Conservation (phyloP, 2,113 vertebrate genomes). For the Menidia beryllina region DNA sequence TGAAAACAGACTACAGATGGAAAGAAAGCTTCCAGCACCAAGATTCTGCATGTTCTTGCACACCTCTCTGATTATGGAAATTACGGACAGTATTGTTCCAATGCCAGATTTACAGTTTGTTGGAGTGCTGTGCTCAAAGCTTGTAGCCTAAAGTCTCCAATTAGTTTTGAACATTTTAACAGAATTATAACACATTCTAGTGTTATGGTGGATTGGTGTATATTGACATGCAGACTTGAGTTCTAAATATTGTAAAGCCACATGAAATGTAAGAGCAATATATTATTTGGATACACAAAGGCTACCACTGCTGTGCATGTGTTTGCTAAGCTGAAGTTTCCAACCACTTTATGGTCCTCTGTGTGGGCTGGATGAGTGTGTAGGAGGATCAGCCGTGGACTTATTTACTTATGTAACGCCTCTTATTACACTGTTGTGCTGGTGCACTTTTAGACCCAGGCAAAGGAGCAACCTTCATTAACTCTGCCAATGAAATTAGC, state of each 20-base stretch:
- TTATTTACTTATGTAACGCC: constrained; percentile 61
- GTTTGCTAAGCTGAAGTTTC: constrained; percentile 29
- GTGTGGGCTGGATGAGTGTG: constrained; percentile 53
- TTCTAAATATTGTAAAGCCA: not conserved
- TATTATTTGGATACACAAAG: not conserved
- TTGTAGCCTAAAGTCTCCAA: no score
- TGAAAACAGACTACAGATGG: no score
- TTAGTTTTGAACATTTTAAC: no score
- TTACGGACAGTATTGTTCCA: no score
- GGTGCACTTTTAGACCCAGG: constrained; percentile 31
- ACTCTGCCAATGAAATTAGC: constrained; percentile 18
- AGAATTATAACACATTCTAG: no score
- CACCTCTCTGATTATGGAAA: no score
- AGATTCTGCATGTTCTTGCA: no score
- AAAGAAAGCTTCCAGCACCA: no score
- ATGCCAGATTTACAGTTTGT: no score
- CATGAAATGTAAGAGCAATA: not conserved
- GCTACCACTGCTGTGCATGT: not conserved
- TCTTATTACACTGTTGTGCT: constrained; percentile 36
- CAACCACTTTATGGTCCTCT: constrained; percentile 29
- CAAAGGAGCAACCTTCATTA: constrained; percentile 35
- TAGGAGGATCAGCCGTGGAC: constrained; percentile 53
- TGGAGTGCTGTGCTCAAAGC: no score
- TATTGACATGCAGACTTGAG: not conserved
- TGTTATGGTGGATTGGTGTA: no score